phyloP scores from a whole-genome alignment of 2,113 vertebrate genomes.

The Astatotilapia flaviijosephi region DNA sequence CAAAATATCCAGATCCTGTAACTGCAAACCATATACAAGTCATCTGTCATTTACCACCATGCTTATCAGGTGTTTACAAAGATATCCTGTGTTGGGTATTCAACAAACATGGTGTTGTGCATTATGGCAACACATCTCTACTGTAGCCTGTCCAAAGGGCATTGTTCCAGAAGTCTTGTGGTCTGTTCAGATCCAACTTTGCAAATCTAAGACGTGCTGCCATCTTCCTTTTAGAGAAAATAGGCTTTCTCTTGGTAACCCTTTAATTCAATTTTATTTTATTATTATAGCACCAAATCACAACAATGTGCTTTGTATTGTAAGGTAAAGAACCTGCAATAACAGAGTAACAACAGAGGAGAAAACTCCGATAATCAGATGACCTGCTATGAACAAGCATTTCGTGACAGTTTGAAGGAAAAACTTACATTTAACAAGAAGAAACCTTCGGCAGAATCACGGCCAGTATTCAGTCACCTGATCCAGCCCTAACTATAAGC shows the following conservation, averaged over 20 bases:
- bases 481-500: background rate
- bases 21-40: background rate
- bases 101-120: background rate
- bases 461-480: background rate
- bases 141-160: background rate
- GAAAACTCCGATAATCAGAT: background rate
- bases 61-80: background rate
- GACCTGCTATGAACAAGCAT: background rate
- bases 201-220: background rate
- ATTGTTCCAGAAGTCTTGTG: background rate
- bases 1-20: background rate
- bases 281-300: background rate
- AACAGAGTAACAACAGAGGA: background rate
- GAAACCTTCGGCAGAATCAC: background rate
- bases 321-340: background rate
- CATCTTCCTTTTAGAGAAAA: background rate
- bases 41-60: background rate
- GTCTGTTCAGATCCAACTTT: background rate
- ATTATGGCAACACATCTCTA: background rate
- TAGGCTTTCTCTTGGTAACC: background rate
- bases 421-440: background rate
- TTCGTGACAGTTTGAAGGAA: background rate
- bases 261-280: background rate
- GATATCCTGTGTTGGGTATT: background rate
- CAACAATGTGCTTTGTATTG: background rate